Conservation (phyloP, 2,113 vertebrate genomes). For the Oryzias woworae region DNA sequence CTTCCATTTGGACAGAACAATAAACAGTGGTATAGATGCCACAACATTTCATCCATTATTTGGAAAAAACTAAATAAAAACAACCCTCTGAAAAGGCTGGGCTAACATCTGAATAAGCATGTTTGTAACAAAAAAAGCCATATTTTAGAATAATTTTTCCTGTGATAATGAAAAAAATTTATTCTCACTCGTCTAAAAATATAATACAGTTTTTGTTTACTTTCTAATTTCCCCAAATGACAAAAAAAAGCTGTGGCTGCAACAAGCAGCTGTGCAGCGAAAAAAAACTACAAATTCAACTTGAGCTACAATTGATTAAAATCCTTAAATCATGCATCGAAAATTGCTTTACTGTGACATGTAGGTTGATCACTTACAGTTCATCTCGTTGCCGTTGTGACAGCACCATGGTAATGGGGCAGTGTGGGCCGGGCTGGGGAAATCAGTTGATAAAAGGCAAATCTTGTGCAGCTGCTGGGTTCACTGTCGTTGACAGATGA, state of each 20-base stretch:
- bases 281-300: neutral
- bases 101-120: neutral
- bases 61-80: too few species aligned
- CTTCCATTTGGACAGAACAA: too few species aligned
- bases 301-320: neutral
- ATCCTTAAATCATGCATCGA: neutral
- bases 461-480: constrained; percentile 76
- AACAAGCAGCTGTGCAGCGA: neutral
- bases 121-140: neutral
- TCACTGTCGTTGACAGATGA: constrained; percentile 78
- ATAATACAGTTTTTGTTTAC: too few species aligned
- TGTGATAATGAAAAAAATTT: neutral
- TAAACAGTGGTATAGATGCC: too few species aligned
- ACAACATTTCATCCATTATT: too few species aligned
- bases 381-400: constrained; percentile 99
- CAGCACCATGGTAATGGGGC: constrained; percentile 91
- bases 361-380: constrained; percentile 84
- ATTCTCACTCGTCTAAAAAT: neutral
- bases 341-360: neutral
- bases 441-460: constrained; percentile 38
- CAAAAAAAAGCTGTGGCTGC: neutral
- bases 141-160: neutral
- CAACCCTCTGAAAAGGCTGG: neutral
- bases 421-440: constrained; percentile 70
- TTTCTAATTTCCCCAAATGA: neutral